A percentile compares a stretch with the other conserved stretches of the same genome.
These are phyloP conservation scores for Gyps fulvus DNA, from an alignment of 2,113 vertebrate genomes.

Conservation along the genomic window DNA sequence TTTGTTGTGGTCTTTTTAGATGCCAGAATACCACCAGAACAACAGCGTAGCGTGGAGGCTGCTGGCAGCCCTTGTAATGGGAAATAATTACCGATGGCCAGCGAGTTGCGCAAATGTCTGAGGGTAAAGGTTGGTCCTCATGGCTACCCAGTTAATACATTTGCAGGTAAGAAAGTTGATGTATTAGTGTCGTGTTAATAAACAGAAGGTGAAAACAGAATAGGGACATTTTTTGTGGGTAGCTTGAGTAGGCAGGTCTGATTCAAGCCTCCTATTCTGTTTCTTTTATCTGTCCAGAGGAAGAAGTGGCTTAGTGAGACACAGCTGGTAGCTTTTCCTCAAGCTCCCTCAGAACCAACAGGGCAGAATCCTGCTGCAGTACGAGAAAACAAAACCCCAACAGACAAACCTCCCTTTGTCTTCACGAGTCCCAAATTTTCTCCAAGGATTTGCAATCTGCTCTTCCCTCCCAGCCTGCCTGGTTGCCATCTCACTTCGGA, in stretches of 20 bases:
- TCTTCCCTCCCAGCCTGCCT: neutral
- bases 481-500: neutral
- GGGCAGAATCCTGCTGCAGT: neutral
- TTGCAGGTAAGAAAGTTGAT: neutral
- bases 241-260: neutral
- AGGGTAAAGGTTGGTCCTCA: neutral
- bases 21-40: constrained; percentile 10
- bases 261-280: neutral
- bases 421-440: neutral
- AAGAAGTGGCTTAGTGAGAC: neutral
- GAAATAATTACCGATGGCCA: neutral
- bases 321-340: neutral
- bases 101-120: neutral
- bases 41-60: neutral
- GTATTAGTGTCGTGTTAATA: neutral
- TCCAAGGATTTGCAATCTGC: neutral
- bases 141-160: neutral
- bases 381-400: neutral
- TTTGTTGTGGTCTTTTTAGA: constrained; percentile 37
- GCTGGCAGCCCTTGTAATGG: neutral
- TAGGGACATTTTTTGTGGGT: neutral
- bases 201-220: neutral
- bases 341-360: neutral
- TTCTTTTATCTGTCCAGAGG: neutral
- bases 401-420: neutral